Conservation (phyloP, 2,888 invertebrate genomes). For the Nomada fucata region DNA sequence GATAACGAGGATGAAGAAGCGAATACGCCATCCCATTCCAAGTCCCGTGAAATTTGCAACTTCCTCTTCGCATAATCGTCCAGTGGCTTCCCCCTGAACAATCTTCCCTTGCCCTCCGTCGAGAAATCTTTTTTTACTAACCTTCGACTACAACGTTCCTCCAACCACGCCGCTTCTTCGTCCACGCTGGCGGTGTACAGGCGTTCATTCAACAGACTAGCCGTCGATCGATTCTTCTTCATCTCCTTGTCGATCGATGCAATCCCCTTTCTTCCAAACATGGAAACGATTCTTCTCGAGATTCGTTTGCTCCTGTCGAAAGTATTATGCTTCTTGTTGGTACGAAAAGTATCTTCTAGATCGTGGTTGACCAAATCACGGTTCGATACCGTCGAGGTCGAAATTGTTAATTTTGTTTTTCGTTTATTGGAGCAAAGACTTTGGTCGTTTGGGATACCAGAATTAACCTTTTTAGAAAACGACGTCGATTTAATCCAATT, state of each 20-base stretch:
- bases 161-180: neutral
- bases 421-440: neutral
- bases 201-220: neutral
- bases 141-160: neutral
- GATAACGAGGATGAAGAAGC: conserved; percentile 15
- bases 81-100: conserved; percentile 1
- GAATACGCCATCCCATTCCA: neutral
- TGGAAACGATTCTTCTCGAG: conserved; percentile 11
- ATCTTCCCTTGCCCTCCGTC: neutral
- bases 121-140: neutral
- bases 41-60: conserved; percentile 7
- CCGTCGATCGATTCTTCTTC: conserved; percentile 11
- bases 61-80: conserved; percentile 33
- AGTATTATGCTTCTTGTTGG: neutral
- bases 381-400: neutral
- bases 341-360: neutral
- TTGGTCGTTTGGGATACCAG: neutral
- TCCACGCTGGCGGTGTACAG: neutral
- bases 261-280: conserved; percentile 7
- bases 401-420: neutral
- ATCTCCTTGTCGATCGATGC: neutral
- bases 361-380: neutral
- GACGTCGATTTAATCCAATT: conserved; percentile 2
- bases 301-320: neutral
- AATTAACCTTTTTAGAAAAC: neutral